These are phyloP conservation scores for Sclerurus mexicanus DNA, from an alignment of 2,113 vertebrate species.

Conservation along the genomic window DNA sequence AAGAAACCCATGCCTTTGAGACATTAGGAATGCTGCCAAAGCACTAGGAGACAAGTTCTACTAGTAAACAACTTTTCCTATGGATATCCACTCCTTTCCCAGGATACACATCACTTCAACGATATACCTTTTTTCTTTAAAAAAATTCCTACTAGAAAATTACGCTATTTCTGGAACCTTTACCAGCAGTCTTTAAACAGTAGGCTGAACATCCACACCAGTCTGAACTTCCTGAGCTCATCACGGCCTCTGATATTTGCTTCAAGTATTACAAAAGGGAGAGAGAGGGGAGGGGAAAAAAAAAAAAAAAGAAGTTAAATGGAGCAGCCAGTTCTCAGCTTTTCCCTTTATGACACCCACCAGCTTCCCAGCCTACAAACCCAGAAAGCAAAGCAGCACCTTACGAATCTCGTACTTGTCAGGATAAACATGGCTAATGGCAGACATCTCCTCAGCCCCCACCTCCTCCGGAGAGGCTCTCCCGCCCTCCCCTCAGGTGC, in stretches of 20 bases:
- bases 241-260: not conserved
- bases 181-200: not conserved
- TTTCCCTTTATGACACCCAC: not conserved
- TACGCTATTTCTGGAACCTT: not conserved
- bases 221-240: not conserved
- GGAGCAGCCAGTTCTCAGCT: conserved; percentile 27
- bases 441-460: not conserved
- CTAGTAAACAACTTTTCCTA: not conserved
- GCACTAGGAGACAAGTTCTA: not conserved
- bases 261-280: not conserved
- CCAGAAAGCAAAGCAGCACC: not conserved
- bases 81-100: not conserved
- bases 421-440: conserved; percentile 18
- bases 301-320: not conserved
- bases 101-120: not conserved
- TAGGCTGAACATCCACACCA: not conserved
- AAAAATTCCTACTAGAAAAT: not conserved
- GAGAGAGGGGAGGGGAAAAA: too few relatives aligned
- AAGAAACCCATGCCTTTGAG: not conserved
- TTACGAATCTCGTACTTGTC: not conserved
- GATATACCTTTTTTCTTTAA: not conserved
- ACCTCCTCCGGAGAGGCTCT: not conserved
- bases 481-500: not conserved
- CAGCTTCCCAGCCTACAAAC: not conserved
- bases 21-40: not conserved